Evolutionary conservation across 2,113 vertebrate species (phyloP), one percentile per base, ranked within the genome.

Genomic region (Theropithecus gelada): DNA sequence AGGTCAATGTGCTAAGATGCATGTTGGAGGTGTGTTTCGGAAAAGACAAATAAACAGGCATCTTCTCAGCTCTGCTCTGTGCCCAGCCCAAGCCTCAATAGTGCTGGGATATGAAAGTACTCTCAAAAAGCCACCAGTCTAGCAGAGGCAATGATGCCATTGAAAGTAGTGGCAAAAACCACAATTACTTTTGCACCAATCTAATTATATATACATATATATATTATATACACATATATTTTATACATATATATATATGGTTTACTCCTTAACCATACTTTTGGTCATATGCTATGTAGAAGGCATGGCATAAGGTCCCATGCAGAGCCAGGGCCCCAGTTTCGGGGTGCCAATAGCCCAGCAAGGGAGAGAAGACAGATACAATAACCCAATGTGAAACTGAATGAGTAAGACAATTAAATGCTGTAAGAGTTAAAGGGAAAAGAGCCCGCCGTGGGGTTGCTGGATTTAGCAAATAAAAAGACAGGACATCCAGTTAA

Each of bases 271-370:
- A 61, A 85, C 35, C 40, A 30, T 38, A 38, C 11, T 40, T 68
- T 5, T 75, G 40, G 75, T 22, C 8, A 32, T 27, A 2, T 12
- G 38, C 16, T 52, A 1, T 80, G 27, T 55, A 38, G n/a, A 61
- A 78, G 48, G 32, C 32, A 76, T 82, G 25, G 2, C 13, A 30
- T 43, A 52, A 14, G n/a, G 32, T 27, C 40, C 40, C 17, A 16
- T 30, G 2, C 0, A 11, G 30, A 23, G 27, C 40, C 40, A 1
- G 3, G 48, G 11, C 66, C 66, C 75, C 5, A 1, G 2, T 52
- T 45, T 90, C 57, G 13, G 40, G 87, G 11, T 43, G 38, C 13
- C 11, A 16, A 78, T 13, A 66, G 27, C 17, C 40, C 35, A 5
- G 0, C 7, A 1, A 61, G 23, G n/a, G 16, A 88, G 4, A 88